phyloP scores from a whole-genome alignment of 1,140 invertebrate species.

The Zaprionus africanus region DNA sequence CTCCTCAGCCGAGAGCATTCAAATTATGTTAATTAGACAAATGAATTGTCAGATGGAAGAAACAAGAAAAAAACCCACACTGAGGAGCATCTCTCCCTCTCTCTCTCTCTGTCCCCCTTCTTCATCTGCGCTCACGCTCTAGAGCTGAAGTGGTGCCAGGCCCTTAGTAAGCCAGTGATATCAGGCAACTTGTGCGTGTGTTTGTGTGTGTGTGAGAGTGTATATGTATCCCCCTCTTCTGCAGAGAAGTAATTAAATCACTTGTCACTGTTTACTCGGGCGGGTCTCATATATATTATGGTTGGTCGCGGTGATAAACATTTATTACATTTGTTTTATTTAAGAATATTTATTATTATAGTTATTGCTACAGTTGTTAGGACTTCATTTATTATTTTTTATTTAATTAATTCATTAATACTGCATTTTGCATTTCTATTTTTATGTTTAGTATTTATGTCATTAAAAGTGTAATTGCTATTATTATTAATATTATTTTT shows the following conservation, averaged over 20 bases:
- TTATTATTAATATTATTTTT: no score
- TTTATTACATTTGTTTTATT: not conserved
- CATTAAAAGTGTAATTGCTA: no score
- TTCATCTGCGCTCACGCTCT: not conserved
- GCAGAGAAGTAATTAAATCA: conserved; percentile 5
- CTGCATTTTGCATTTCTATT: no score
- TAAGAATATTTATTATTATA: not conserved
- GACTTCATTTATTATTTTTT: no score
- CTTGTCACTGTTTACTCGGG: conserved; percentile 3
- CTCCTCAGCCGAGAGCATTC: conserved; percentile 16
- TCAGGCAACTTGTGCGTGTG: not conserved
- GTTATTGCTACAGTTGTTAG: no score
- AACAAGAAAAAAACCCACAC: not conserved
- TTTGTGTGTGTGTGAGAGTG: not conserved
- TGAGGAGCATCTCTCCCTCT: no score
- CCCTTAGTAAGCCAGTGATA: not conserved
- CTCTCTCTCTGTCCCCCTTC: no score
- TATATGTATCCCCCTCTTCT: not conserved
- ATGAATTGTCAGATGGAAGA: conserved; percentile 11
- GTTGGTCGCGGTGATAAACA: not conserved
- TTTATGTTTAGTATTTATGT: no score
- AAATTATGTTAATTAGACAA: conserved; percentile 47
- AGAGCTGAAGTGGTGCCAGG: not conserved
- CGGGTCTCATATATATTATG: not conserved
- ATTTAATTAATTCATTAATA: no score